Percentiles rank a stretch among this genome's conserved stretches.
Conservation (phyloP, 2,797 vertebrate species). For the Vultur gryphus region DNA sequence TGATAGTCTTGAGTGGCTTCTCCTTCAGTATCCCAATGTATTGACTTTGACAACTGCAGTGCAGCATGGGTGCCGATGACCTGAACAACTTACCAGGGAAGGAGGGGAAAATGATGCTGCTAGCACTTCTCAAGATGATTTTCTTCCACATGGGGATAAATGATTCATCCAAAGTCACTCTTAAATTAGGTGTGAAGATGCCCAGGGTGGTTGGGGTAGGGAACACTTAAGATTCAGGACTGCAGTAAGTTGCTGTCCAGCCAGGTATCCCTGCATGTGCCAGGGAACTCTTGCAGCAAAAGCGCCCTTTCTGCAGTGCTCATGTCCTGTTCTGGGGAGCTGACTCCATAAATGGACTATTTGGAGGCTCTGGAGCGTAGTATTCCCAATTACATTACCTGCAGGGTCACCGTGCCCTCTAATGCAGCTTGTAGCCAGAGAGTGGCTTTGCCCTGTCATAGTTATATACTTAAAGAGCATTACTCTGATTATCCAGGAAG, state of each 20-base stretch:
- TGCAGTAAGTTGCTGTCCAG: not conserved
- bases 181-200: not conserved
- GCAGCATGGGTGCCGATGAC: not conserved
- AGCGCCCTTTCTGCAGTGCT: not conserved
- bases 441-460: not conserved
- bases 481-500: constrained; percentile 6
- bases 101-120: not conserved
- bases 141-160: not conserved
- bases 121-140: not conserved
- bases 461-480: constrained; percentile 5
- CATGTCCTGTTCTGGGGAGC: not conserved
- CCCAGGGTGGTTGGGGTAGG: not conserved
- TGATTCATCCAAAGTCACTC: not conserved
- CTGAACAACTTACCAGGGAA: not conserved
- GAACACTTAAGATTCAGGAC: not conserved
- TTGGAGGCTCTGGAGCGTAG: not conserved
- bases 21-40: not conserved
- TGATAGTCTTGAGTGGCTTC: not conserved
- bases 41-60: not conserved
- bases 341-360: not conserved
- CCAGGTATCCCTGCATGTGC: not conserved
- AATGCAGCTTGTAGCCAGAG: not conserved
- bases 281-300: not conserved
- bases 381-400: not conserved
- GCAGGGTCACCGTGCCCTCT: not conserved